These are phyloP conservation scores for Arenicola marina DNA, from an alignment of 2,888 invertebrate species.

Conservation along the genomic window DNA sequence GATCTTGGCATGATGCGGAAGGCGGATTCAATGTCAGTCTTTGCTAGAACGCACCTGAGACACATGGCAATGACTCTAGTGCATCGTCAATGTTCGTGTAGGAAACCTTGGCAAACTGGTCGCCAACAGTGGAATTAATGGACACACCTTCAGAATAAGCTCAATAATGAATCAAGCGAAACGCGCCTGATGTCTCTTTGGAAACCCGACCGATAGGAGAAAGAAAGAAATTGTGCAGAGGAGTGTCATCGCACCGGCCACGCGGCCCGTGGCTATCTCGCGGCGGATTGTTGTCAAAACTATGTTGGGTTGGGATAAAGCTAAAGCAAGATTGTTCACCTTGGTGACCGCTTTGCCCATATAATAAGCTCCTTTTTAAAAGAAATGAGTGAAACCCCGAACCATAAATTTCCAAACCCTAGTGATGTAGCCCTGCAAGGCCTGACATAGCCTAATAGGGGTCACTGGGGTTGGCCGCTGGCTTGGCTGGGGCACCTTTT, in stretches of 20 bases:
- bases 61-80: slow-evolving; percentile 69
- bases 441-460: too few relatives aligned
- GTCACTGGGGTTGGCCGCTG: too few relatives aligned
- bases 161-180: slow-evolving; percentile 13
- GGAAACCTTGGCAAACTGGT: not conserved
- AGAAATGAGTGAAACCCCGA: too few relatives aligned
- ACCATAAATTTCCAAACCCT: too few relatives aligned
- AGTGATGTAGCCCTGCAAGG: too few relatives aligned
- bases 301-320: too few relatives aligned
- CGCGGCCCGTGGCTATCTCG: slow-evolving; percentile 8
- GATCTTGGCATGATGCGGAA: slow-evolving; percentile 2
- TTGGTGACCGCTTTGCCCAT: too few relatives aligned
- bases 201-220: slow-evolving; percentile 14
- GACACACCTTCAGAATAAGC: slow-evolving; percentile 12
- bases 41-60: slow-evolving; percentile 12
- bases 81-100: slow-evolving; percentile 67
- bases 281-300: too few relatives aligned
- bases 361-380: too few relatives aligned
- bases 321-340: too few relatives aligned
- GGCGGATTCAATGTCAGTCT: slow-evolving; percentile 11
- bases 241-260: slow-evolving; percentile 8
- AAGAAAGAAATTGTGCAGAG: slow-evolving; percentile 7
- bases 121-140: slow-evolving; percentile 7
- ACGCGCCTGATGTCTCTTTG: slow-evolving; percentile 15
- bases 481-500: too few relatives aligned